Evolutionary conservation across 2,888 invertebrate genomes (phyloP).

Genomic region (Brachynemurus nebulosus): DNA sequence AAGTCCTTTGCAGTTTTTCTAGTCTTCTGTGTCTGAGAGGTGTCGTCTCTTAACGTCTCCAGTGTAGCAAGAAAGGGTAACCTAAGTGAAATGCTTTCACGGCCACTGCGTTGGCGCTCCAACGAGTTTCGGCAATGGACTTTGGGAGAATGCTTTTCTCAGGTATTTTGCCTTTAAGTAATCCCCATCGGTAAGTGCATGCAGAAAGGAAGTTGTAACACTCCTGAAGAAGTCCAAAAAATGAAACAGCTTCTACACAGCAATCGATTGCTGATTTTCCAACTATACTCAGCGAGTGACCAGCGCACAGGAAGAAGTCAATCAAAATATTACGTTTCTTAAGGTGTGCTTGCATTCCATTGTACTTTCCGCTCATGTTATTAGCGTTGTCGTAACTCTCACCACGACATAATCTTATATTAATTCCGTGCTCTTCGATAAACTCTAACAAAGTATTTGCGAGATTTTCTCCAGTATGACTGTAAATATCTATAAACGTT

Average conservation of each 20-base stretch:
- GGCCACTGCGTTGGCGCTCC: not conserved
- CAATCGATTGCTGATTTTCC: not conserved
- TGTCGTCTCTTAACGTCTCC: no score
- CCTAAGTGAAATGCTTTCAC: not conserved
- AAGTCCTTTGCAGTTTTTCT: not conserved
- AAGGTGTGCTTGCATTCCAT: not conserved
- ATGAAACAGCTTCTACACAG: not conserved
- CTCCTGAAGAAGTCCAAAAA: not conserved
- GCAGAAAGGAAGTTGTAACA: not conserved
- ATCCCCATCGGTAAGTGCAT: not conserved
- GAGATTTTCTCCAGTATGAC: not conserved
- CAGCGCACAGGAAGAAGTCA: not conserved
- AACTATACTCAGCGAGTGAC: not conserved
- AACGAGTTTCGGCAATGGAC: not conserved
- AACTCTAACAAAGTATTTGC: not conserved
- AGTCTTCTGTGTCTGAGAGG: no score
- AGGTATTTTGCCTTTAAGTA: not conserved
- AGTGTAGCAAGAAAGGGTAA: not conserved
- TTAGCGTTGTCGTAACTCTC: not conserved
- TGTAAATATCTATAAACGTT: not conserved
- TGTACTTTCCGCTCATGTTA: not conserved
- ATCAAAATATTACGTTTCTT: not conserved
- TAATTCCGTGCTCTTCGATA: not conserved
- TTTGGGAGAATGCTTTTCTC: not conserved
- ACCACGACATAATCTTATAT: not conserved